Base-by-base conservation (phyloP, 2,888 invertebrate species). In the Synergus itoensis region DNA sequence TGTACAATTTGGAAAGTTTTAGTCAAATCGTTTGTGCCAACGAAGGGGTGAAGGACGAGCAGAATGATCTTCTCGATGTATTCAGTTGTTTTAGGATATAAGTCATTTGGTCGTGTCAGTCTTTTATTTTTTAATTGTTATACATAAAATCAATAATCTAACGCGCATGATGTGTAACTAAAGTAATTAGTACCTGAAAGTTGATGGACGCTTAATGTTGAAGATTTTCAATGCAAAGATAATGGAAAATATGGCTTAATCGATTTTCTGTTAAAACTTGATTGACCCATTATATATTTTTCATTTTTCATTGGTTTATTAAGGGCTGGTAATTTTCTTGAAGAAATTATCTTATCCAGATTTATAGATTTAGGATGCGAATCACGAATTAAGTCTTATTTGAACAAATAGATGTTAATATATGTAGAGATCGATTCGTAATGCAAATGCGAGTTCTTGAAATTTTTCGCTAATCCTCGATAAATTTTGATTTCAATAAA, bases 181-280 rank as follows among this genome's bases (percentile, higher is more conserved):
- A 78, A 62, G 48, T 28, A 78, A 81, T 81, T 80, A 82, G 82
- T 83, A 83, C 82, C 82, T 82, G 82, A 83, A 82, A 81, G 73
- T 75, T 73, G 48, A 73, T 73, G 12, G 7, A 53, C 16, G 16
- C 21, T 48, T 36, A 48, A 28, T 16, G 53, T 36, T n/a, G n/a
- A 69, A 57, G 16, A 36, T 62, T 62, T 28, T 18, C 12, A 28
- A 14, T 2, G 12, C 4, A 28, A 76, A 73, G 41, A 40, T 7
- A 16, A 57, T 40, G 28, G 18, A 57, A 73, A 53, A 40, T 48
- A 18, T 73, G 11, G 5, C 28, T 62, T 21, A 7, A 62, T 28
- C 5, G 4, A 62, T 21, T 12, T 62, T 28, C 5, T 53, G n/a
- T 9, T 2, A 18, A 57, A n/a, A 57, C 18, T 9, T 18, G 9